Evolutionary conservation across 2,113 vertebrate genomes (phyloP).

Genomic region (Cochlearius cochlearius): DNA sequence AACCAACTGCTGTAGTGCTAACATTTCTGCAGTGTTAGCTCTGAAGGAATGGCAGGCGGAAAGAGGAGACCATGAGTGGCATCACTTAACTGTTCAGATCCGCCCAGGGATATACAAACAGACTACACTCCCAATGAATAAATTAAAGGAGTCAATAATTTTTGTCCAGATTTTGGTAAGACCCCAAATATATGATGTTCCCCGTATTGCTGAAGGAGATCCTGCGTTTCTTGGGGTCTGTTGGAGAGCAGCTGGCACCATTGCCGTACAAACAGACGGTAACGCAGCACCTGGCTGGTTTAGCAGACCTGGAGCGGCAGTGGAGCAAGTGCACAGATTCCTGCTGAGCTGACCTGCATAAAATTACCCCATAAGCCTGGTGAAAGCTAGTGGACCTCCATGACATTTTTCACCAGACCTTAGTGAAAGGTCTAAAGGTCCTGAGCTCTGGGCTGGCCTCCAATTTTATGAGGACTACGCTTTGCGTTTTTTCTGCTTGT

Average conservation of each 20-base stretch:
- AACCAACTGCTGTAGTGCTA: not conserved
- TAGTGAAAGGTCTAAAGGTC: not conserved
- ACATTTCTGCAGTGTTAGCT: not conserved
- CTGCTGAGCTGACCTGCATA: not conserved
- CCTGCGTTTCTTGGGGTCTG: not conserved
- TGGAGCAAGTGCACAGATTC: not conserved
- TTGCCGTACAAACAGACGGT: not conserved
- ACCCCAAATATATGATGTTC: not conserved
- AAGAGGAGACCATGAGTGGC: not conserved
- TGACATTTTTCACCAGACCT: not conserved
- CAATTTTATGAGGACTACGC: not conserved
- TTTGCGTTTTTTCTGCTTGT: not conserved
- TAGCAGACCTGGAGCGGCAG: not conserved
- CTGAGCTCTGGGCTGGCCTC: not conserved
- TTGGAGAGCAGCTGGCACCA: not conserved
- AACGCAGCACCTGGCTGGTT: not conserved
- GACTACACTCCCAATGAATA: not conserved
- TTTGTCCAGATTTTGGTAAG: not conserved
- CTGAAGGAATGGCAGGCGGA: not conserved
- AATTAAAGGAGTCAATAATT: not conserved
- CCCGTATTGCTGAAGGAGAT: not conserved
- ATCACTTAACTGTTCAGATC: not conserved
- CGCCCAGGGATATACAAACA: not conserved
- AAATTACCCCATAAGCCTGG: not conserved
- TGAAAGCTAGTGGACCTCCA: not conserved